Conservation (phyloP, 2,888 invertebrate genomes). For the Colostygia pectinataria region DNA sequence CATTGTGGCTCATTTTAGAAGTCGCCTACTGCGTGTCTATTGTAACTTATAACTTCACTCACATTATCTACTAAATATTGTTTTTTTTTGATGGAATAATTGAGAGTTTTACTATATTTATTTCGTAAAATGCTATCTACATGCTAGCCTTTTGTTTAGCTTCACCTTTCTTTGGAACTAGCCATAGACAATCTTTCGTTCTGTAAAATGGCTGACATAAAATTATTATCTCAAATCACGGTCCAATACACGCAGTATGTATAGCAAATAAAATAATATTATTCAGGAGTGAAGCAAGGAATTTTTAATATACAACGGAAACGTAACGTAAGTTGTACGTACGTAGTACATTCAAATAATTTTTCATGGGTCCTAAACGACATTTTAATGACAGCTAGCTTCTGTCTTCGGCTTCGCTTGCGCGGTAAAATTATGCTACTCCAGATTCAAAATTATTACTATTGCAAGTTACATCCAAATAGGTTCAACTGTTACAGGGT, state of each 20-base stretch:
- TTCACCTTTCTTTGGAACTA: slow-evolving; percentile 79
- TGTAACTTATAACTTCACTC: slow-evolving; percentile 52
- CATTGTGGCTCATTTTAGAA: slow-evolving; percentile 73
- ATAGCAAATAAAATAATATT: no score
- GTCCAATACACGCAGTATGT: slow-evolving; percentile 43
- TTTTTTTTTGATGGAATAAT: slow-evolving; percentile 53
- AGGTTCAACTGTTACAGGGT: no score
- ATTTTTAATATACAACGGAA: no score
- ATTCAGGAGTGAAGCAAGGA: no score
- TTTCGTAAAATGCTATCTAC: slow-evolving; percentile 76
- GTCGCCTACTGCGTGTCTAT: slow-evolving; percentile 51
- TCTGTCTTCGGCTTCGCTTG: no score
- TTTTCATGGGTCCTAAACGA: no score
- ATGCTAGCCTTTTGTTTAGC: slow-evolving; percentile 83
- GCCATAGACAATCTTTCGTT: slow-evolving; percentile 68
- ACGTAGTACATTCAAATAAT: no score
- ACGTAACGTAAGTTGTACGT: no score
- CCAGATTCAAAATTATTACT: no score
- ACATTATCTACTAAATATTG: slow-evolving; percentile 48
- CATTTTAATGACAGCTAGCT: no score
- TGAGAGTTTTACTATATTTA: slow-evolving; percentile 58
- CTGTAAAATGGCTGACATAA: slow-evolving; percentile 81
- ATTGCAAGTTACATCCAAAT: no score
- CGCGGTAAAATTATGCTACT: no score
- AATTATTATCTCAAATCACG: slow-evolving; percentile 51